Evolutionary conservation across 2,888 invertebrate species (phyloP).

Genomic region (Malacosoma neustria): DNA sequence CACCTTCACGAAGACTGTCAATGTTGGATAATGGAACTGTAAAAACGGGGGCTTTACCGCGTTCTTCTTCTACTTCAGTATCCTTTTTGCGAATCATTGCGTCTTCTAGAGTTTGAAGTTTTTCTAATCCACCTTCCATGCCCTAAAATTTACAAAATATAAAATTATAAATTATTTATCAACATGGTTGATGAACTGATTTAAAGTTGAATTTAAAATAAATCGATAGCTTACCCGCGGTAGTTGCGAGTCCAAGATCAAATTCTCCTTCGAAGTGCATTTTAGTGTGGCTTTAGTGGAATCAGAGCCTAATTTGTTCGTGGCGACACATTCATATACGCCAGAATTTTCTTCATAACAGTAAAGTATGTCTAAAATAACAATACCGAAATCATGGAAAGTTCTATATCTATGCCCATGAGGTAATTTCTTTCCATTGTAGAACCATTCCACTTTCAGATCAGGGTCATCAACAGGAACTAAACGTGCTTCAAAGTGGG

Average conservation of each 20-base stretch:
- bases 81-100: constrained; percentile 86
- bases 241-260: constrained; percentile 93
- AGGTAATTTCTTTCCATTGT: constrained; percentile 92
- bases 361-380: constrained; percentile 95
- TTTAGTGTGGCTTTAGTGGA: constrained; percentile 88
- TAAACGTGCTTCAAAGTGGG: constrained; percentile 93
- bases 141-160: constrained; percentile 65
- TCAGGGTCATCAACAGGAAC: constrained; percentile 97
- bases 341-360: constrained; percentile 98
- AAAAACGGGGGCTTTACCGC: constrained; percentile 91
- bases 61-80: constrained; percentile 81
- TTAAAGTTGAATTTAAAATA: not conserved
- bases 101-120: constrained; percentile 94
- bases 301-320: constrained; percentile 93
- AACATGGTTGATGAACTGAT: not conserved
- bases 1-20: constrained; percentile 91
- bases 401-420: constrained; percentile 97
- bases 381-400: constrained; percentile 98
- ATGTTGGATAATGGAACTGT: constrained; percentile 92
- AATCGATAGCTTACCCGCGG: constrained; percentile 80
- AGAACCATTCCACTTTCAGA: constrained; percentile 95
- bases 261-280: constrained; percentile 90
- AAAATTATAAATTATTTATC: not conserved
- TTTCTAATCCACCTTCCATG: constrained; percentile 96
- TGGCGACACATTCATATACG: constrained; percentile 93